A percentile compares a stretch with the other conserved stretches of the same genome.
Conservation (phyloP, 1,140 invertebrate species). For the Rhopalosiphum maidis region DNA sequence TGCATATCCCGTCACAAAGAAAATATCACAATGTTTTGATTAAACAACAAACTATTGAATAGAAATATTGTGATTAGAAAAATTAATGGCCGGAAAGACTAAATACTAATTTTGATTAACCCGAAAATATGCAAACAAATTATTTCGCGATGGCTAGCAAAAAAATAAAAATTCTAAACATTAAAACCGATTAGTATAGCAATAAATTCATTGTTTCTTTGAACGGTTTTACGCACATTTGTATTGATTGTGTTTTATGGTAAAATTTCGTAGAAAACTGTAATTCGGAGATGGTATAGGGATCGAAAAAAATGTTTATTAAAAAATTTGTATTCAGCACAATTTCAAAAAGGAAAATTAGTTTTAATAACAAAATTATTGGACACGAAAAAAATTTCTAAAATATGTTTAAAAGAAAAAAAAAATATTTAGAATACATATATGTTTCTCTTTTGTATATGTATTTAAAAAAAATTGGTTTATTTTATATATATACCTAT, state of each 20-base stretch:
- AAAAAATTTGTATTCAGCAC: slow-evolving; percentile 16
- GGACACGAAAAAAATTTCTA: neutral
- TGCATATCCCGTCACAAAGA: neutral
- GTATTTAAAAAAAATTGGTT: too few species aligned
- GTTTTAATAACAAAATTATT: neutral
- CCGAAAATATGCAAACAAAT: neutral
- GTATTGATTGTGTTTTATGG: slow-evolving; percentile 28
- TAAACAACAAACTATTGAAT: neutral
- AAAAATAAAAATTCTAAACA: neutral
- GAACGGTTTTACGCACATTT: neutral
- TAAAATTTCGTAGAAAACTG: slow-evolving; percentile 19
- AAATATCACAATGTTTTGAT: neutral
- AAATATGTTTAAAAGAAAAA: slow-evolving; percentile 1
- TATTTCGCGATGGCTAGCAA: neutral
- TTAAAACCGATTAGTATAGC: slow-evolving; percentile 14
- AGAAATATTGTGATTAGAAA: neutral
- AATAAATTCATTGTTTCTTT: slow-evolving; percentile 24
- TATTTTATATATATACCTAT: too few species aligned
- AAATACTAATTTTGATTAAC: neutral
- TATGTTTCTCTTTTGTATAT: neutral
- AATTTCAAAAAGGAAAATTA: neutral
- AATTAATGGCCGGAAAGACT: slow-evolving; percentile 11
- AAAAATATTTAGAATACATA: neutral
- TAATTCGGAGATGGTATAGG: neutral
- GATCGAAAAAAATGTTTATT: slow-evolving; percentile 6